These are phyloP conservation scores for Drosophila erecta DNA, from an alignment of 1,140 invertebrate species.

Conservation along the genomic window DNA sequence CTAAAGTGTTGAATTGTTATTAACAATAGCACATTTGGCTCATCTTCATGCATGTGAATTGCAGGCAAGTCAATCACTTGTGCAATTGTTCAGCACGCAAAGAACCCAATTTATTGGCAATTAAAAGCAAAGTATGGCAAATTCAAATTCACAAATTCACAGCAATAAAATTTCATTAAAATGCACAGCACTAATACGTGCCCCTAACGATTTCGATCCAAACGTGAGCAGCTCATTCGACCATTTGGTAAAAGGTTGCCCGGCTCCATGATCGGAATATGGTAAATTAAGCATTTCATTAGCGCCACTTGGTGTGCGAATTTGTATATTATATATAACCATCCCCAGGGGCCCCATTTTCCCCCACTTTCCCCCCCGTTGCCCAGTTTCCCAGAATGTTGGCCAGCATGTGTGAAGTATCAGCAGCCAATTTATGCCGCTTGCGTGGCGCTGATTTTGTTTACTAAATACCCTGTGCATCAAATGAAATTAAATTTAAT, in stretches of 20 bases:
- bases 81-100: conserved; percentile 24
- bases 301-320: conserved; percentile 42
- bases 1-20: neutral
- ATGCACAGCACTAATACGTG: conserved; percentile 47
- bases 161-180: conserved; percentile 65
- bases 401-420: conserved; percentile 76
- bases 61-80: conserved; percentile 30
- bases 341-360: neutral
- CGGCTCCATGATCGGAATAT: conserved; percentile 19
- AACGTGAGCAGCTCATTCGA: conserved; percentile 22
- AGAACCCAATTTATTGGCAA: conserved; percentile 5
- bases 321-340: conserved; percentile 12
- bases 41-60: neutral
- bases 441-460: conserved; percentile 70
- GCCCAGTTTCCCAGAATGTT: neutral
- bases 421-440: conserved; percentile 73
- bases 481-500: conserved; percentile 75
- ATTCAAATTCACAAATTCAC: neutral
- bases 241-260: conserved; percentile 38
- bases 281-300: conserved; percentile 81
- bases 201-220: neutral
- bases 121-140: conserved; percentile 6
- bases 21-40: neutral
- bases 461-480: conserved; percentile 58
- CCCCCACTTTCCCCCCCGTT: neutral